Percentiles rank a stretch among this genome's conserved stretches.
Evolutionary conservation across 1,140 invertebrate species (phyloP).

Genomic region (Platyura marginata): DNA sequence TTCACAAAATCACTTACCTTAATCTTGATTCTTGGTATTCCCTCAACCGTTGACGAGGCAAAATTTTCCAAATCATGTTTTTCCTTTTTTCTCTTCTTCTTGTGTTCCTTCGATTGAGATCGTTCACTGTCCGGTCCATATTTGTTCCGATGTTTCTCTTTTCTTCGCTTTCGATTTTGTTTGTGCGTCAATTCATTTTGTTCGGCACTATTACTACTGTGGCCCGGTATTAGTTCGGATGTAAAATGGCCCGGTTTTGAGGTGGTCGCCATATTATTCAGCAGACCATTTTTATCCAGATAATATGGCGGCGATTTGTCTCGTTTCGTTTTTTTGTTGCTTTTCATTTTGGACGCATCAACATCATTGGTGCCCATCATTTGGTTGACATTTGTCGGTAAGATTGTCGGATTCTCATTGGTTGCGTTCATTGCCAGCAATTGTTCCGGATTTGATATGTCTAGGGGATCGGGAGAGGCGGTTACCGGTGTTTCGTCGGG

Average conservation of each 20-base stretch:
- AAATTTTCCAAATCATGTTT: slow-evolving; percentile 43
- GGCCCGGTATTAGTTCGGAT: background rate
- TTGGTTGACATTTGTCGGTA: too few species aligned
- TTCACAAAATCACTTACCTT: slow-evolving; percentile 31
- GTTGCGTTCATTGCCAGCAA: too few species aligned
- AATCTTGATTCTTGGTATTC: slow-evolving; percentile 52
- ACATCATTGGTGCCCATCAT: too few species aligned
- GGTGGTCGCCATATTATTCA: background rate
- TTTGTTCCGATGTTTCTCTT: slow-evolving; percentile 46
- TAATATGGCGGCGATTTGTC: background rate
- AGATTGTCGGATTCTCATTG: too few species aligned
- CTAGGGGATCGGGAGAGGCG: too few species aligned
- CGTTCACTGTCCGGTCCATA: slow-evolving; percentile 43
- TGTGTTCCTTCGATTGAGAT: slow-evolving; percentile 38
- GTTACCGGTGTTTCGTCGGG: too few species aligned
- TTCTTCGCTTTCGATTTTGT: slow-evolving; percentile 30
- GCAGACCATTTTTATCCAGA: background rate
- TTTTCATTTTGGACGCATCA: too few species aligned
- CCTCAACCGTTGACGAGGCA: slow-evolving; percentile 28
- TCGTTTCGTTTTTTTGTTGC: too few species aligned
- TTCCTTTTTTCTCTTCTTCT: slow-evolving; percentile 53
- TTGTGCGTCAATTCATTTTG: background rate
- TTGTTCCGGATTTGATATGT: too few species aligned
- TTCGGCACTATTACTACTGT: background rate
- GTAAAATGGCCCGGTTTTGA: background rate